Conservation (phyloP, 1,140 invertebrate species). For the Dreissena polymorpha region DNA sequence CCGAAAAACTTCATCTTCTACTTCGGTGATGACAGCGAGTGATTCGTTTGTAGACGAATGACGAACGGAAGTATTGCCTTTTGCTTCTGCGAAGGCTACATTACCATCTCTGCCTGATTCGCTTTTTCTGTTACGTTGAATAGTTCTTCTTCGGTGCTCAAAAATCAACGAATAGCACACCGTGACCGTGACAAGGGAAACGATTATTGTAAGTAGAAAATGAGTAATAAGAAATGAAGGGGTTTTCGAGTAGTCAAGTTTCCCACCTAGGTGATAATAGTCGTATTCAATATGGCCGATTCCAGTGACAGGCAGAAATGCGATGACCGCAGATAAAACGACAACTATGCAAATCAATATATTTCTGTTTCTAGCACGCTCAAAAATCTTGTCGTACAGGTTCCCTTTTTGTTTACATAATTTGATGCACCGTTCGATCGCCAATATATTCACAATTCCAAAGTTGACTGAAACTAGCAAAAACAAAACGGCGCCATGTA, state of each 20-base stretch:
- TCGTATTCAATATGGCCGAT: conserved; percentile 19
- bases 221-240: conserved; percentile 27
- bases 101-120: neutral
- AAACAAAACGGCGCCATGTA: conserved; percentile 38
- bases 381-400: conserved; percentile 22
- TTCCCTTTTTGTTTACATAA: neutral
- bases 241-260: conserved; percentile 15
- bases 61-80: neutral
- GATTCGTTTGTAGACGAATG: neutral
- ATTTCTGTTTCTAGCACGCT: neutral
- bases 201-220: conserved; percentile 25
- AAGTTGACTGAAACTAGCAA: conserved; percentile 29
- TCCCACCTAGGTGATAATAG: conserved; percentile 31
- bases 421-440: conserved; percentile 37
- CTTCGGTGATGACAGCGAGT: conserved; percentile 12
- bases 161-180: conserved; percentile 41
- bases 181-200: neutral
- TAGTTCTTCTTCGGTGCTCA: neutral
- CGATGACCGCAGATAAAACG: neutral
- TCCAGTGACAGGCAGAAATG: conserved; percentile 18
- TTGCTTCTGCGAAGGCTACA: neutral
- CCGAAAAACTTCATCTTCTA: conserved; percentile 16
- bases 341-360: neutral
- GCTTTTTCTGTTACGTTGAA: neutral
- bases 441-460: conserved; percentile 16